Evolutionary conservation across 2,113 vertebrate genomes (phyloP), one percentile per base, ranked within the genome.

Genomic region (Brienomyrus longianalis): DNA sequence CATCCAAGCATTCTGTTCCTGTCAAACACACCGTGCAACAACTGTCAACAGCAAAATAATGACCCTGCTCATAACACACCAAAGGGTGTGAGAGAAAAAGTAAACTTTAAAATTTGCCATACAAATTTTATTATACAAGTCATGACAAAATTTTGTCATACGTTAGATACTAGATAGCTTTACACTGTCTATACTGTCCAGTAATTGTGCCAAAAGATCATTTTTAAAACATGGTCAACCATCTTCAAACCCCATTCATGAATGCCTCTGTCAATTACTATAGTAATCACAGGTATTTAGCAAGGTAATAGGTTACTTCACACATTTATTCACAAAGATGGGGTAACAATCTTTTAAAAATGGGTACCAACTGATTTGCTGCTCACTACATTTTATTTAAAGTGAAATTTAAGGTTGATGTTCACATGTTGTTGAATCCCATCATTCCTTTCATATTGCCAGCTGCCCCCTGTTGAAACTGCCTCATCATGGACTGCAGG

Each of bases 361-460:
- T 90, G 91, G 87, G 89, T 86, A 90, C 86, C 66, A 23, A 74
- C 83, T 59, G 31, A 59, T 50, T 86, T 89, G 83, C 77, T 83
- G 86, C 62, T 70, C n/a, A 50, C 74, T 86, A 85, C 88, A 54
- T 66, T 86, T 90, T 90, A 31, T 45, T 88, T 84, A 23, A 91
- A 93, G 93, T 94, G 95, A 97, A 96, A 96, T 95, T 94, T 93
- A 87, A 92, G 93, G 90, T 39, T 77, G 35, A 77, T 48, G 94
- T 97, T 97, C 96, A 99, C 98, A 99, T 99, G 93, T 99, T 99
- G 95, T 99, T 99, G 94, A 99, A 99, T 95, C 98, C 98, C 98
- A 99, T 99, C 98, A 99, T 99, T 96, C 98, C 98, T 95, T 99
- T 99, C 98, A 99, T 99, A 94, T 99, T 99, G 56, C 98, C 98